These are phyloP conservation scores for Oxyteleia sp. DNA, from an alignment of 2,888 invertebrate genomes.

Conservation along the genomic window DNA sequence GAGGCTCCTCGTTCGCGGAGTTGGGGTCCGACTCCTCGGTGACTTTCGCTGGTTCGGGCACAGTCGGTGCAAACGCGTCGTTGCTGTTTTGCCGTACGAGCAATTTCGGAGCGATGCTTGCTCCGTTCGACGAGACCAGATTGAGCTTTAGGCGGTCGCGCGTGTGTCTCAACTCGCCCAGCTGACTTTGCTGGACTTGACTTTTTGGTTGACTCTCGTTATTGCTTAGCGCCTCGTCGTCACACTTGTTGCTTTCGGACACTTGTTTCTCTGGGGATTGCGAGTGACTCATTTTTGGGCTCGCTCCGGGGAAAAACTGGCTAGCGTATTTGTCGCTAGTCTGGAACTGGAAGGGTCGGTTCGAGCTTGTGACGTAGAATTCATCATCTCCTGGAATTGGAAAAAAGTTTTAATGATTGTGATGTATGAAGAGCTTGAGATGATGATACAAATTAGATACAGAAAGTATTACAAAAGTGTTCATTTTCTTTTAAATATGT, in stretches of 20 bases:
- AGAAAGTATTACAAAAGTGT: no score
- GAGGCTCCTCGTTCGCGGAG: slow-evolving; percentile 10
- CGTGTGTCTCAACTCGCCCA: slow-evolving; percentile 92
- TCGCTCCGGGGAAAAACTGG: slow-evolving; percentile 92
- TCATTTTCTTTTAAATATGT: no score
- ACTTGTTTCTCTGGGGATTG: slow-evolving; percentile 32
- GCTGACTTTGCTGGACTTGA: slow-evolving; percentile 78
- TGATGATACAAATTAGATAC: no score
- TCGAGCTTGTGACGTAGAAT: slow-evolving; percentile 92
- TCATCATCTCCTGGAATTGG: slow-evolving; percentile 89
- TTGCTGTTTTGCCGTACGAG: slow-evolving; percentile 68
- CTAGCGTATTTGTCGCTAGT: slow-evolving; percentile 89
- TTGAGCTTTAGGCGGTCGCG: slow-evolving; percentile 92
- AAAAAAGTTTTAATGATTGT: no score
- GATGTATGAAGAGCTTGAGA: no score
- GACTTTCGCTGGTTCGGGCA: slow-evolving; percentile 30
- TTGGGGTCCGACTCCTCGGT: slow-evolving; percentile 16
- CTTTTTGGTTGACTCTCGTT: slow-evolving; percentile 32
- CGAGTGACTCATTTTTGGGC: slow-evolving; percentile 61
- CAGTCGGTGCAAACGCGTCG: slow-evolving; percentile 39
- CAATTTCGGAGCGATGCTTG: slow-evolving; percentile 34
- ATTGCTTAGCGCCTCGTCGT: slow-evolving; percentile 57
- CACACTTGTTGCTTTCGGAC: slow-evolving; percentile 48
- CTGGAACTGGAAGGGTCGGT: slow-evolving; percentile 91
- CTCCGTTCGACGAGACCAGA: slow-evolving; percentile 87